A percentile compares a stretch with the other conserved stretches of the same genome.
These are phyloP conservation scores for Arizona elegans DNA, from an alignment of 2,113 vertebrate genomes.

Conservation along the genomic window DNA sequence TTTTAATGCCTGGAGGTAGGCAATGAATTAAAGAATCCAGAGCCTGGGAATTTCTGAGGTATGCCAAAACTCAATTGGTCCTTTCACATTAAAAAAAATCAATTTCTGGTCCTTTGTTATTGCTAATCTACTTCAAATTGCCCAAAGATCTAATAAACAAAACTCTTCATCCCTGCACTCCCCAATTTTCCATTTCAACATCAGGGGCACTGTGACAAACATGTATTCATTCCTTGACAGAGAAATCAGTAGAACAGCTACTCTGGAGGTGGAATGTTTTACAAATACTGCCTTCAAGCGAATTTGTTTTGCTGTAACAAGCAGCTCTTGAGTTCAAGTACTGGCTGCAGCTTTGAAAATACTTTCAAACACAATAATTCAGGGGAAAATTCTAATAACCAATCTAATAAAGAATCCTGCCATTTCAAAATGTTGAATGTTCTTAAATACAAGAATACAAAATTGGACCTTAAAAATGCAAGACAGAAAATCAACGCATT, in stretches of 20 bases:
- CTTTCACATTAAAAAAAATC: not conserved
- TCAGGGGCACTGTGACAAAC: not conserved
- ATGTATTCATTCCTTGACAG: not conserved
- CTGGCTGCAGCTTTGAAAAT: not conserved
- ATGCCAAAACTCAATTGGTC: not conserved
- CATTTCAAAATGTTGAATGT: not conserved
- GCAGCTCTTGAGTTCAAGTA: not conserved
- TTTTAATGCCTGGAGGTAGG: not conserved
- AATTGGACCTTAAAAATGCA: not conserved
- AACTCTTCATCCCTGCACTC: not conserved
- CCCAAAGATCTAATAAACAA: not conserved
- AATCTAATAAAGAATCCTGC: not conserved
- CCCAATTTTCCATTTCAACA: not conserved
- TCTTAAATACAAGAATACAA: constrained; percentile 3
- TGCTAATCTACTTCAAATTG: not conserved
- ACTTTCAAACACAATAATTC: constrained; percentile 12
- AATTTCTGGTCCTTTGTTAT: not conserved
- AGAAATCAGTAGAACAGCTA: not conserved
- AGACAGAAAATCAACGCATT: not conserved
- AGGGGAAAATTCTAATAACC: not conserved
- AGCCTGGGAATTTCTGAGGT: not conserved
- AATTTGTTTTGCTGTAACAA: not conserved
- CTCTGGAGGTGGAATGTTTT: not conserved
- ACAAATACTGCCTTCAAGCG: not conserved
- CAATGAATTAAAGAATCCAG: not conserved